A percentile compares a stretch with the other conserved stretches of the same genome.
Conservation (phyloP, 2,888 invertebrate genomes). For the Noctuana brunneofusca region DNA sequence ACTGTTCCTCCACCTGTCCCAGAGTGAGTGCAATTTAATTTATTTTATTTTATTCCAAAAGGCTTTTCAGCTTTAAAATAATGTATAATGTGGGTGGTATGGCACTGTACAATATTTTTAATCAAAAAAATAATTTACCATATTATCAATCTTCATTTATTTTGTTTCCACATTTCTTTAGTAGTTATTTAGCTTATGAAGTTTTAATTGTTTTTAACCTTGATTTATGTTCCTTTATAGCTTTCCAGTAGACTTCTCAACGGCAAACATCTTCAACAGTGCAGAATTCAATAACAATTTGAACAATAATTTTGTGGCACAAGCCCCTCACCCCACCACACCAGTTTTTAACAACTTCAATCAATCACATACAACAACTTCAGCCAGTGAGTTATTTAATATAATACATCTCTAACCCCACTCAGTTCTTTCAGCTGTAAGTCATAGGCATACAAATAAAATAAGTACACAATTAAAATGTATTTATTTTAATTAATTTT, state of each 20-base stretch:
- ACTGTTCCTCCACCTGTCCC: conserved; percentile 58
- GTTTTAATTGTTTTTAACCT: background rate
- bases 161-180: no score
- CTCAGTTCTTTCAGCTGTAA: no score
- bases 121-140: background rate
- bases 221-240: conserved; percentile 52
- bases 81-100: background rate
- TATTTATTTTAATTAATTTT: no score
- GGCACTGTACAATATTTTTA: background rate
- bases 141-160: no score
- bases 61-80: background rate
- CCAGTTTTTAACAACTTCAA: conserved; percentile 61
- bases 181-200: background rate
- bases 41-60: background rate
- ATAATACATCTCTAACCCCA: no score
- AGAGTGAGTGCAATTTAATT: conserved; percentile 60
- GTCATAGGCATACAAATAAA: no score
- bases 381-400: conserved; percentile 58
- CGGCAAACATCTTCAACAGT: conserved; percentile 88
- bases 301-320: conserved; percentile 63
- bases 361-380: conserved; percentile 46
- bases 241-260: conserved; percentile 88
- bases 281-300: conserved; percentile 71
- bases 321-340: conserved; percentile 73
- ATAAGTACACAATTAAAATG: no score